Evolutionary conservation across 2,113 vertebrate species (phyloP).

Genomic region (Bombycilla garrulus): DNA sequence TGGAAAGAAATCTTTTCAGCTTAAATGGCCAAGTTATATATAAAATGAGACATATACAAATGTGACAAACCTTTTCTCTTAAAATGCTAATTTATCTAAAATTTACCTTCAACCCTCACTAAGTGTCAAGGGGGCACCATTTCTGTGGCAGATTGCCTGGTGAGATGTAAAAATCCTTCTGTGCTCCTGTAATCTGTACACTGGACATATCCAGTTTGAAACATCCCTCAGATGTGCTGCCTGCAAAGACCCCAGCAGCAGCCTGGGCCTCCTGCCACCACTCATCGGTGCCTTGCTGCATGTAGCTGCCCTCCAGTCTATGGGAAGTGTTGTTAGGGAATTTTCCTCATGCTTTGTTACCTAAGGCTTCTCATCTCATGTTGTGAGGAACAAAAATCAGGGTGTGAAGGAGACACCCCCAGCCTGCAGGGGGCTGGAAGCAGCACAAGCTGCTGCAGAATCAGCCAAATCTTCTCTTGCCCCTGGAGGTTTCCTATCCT

Average conservation of each 20-base stretch:
- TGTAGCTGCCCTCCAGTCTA: not conserved
- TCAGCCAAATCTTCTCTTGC: not conserved
- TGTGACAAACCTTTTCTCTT: not conserved
- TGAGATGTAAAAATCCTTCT: not conserved
- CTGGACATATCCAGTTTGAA: not conserved
- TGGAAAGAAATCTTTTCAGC: not conserved
- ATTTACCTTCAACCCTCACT: not conserved
- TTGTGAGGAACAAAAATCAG: not conserved
- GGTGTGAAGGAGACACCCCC: not conserved
- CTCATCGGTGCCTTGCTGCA: not conserved
- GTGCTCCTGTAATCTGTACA: rapidly evolving
- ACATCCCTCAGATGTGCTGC: not conserved
- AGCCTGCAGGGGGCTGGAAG: not conserved
- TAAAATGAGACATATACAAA: not conserved
- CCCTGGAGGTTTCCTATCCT: not conserved
- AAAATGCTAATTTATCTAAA: not conserved
- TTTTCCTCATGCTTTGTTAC: not conserved
- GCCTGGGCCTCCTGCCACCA: not conserved
- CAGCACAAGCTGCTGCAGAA: not conserved
- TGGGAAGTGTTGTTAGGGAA: rapidly evolving
- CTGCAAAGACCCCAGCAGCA: not conserved
- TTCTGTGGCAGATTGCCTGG: not conserved
- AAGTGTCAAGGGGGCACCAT: not conserved
- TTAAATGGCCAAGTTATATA: not conserved
- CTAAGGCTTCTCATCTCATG: not conserved